These are phyloP conservation scores for Volucella inanis DNA, from an alignment of 2,888 invertebrate genomes.

Conservation along the genomic window DNA sequence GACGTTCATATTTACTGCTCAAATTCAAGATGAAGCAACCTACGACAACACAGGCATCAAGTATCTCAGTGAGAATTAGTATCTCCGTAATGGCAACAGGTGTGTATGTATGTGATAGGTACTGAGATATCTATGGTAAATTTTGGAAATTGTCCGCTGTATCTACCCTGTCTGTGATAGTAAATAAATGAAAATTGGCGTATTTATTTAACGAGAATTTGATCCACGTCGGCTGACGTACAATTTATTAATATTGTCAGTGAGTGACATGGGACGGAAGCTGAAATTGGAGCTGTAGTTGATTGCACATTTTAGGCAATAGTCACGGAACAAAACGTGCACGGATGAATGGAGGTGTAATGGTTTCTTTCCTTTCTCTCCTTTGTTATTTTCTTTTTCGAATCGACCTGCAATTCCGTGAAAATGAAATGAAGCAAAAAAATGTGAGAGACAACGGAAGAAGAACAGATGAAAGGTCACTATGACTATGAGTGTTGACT, in stretches of 20 bases:
- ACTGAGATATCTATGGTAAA: conserved; percentile 16
- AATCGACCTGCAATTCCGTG: no score
- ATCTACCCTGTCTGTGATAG: conserved; percentile 12
- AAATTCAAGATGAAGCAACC: background rate
- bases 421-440: no score
- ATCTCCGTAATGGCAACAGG: conserved; percentile 43
- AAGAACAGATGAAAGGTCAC: no score
- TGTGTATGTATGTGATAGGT: conserved; percentile 1
- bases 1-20: conserved; percentile 36
- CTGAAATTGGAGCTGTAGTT: conserved; percentile 18
- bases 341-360: conserved; percentile 15
- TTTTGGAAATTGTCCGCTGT: conserved; percentile 31
- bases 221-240: conserved; percentile 58
- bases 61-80: background rate
- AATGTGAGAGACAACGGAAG: no score
- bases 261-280: conserved; percentile 41
- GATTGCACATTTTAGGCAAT: conserved; percentile 12
- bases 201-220: conserved; percentile 65
- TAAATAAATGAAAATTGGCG: conserved; percentile 51
- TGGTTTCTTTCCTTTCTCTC: background rate
- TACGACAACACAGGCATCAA: no score
- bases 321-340: conserved; percentile 28
- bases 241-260: conserved; percentile 60
- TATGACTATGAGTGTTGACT: no score
- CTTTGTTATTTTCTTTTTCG: no score